Percentiles rank a stretch among this genome's conserved stretches.
Evolutionary conservation across 2,888 invertebrate species (phyloP).

Genomic region (Drosophila mettleri): DNA sequence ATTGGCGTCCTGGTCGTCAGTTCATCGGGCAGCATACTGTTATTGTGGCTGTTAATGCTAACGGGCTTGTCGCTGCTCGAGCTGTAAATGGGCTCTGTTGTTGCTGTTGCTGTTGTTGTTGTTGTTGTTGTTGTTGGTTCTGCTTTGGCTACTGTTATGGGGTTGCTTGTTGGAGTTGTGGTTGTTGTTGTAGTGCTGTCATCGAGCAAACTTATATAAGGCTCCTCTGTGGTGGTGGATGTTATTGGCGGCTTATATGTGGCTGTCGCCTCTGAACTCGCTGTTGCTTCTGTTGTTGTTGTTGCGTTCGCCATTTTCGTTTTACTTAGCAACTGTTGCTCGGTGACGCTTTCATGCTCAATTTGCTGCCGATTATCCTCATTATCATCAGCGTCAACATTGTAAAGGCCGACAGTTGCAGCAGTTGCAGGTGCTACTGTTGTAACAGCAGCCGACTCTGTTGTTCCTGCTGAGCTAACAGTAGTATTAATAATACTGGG

Average conservation of each 20-base stretch:
- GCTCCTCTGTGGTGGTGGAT: conserved; percentile 63
- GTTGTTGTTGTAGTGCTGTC: conserved; percentile 63
- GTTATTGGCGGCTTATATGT: conserved; percentile 17
- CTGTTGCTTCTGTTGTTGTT: conserved; percentile 36
- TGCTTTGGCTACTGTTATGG: too few species aligned
- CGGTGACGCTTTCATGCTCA: conserved; percentile 38
- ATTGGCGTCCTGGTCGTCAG: conserved; percentile 20
- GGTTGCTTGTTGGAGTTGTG: conserved; percentile 45
- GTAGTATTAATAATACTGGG: conserved; percentile 17
- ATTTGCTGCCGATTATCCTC: conserved; percentile 41
- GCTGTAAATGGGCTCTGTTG: conserved; percentile 51
- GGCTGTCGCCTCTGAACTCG: conserved; percentile 40
- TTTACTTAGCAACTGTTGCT: conserved; percentile 40
- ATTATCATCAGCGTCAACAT: conserved; percentile 36
- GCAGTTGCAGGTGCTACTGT: conserved; percentile 22
- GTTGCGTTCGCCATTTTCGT: conserved; percentile 55
- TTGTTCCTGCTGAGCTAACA: conserved; percentile 24
- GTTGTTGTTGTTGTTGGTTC: conserved; percentile 49
- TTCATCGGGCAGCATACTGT: conserved; percentile 53
- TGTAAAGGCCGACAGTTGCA: conserved; percentile 33
- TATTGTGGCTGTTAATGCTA: conserved; percentile 25
- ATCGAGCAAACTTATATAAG: conserved; percentile 68
- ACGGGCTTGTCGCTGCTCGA: conserved; percentile 18
- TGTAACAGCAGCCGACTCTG: conserved; percentile 25
- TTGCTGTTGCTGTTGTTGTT: conserved; percentile 51